Conservation (phyloP, 2,113 vertebrate species). For the Oryzias javanicus region DNA sequence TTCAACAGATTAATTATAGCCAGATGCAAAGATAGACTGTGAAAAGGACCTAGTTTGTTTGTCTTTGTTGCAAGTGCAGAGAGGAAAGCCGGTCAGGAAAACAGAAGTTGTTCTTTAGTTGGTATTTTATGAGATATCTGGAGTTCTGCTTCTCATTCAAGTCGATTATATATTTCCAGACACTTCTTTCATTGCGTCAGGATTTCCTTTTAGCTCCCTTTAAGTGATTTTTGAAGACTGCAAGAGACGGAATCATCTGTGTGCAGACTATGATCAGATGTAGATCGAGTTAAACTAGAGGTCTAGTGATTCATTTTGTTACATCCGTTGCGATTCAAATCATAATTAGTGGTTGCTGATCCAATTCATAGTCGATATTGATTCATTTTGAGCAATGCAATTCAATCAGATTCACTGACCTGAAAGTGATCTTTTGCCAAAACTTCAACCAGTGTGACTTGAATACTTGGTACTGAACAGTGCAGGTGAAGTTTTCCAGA, state of each 20-base stretch:
- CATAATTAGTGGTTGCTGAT: no score
- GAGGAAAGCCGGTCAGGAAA: conserved; percentile 15
- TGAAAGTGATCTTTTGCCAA: no score
- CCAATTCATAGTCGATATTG: no score
- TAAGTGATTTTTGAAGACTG: conserved; percentile 3
- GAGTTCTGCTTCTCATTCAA: conserved; percentile 12
- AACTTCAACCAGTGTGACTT: no score
- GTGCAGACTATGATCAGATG: background rate
- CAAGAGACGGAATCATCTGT: background rate
- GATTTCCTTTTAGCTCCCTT: conserved; percentile 15
- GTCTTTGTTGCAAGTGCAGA: conserved; percentile 17
- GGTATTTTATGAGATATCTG: conserved; percentile 18
- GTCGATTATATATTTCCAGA: conserved; percentile 5
- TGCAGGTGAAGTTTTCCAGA: no score
- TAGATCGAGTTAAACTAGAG: no score
- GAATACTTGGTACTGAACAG: no score
- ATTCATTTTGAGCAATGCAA: no score
- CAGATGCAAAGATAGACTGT: conserved; percentile 8
- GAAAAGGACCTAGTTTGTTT: background rate
- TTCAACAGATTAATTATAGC: conserved; percentile 1
- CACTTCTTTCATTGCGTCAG: background rate
- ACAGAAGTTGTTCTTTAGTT: conserved; percentile 12
- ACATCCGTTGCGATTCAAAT: no score
- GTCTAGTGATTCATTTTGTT: no score
- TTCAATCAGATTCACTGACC: no score